These are phyloP conservation scores for Pitangus sulphuratus DNA, from an alignment of 2,797 vertebrate genomes.

Conservation along the genomic window DNA sequence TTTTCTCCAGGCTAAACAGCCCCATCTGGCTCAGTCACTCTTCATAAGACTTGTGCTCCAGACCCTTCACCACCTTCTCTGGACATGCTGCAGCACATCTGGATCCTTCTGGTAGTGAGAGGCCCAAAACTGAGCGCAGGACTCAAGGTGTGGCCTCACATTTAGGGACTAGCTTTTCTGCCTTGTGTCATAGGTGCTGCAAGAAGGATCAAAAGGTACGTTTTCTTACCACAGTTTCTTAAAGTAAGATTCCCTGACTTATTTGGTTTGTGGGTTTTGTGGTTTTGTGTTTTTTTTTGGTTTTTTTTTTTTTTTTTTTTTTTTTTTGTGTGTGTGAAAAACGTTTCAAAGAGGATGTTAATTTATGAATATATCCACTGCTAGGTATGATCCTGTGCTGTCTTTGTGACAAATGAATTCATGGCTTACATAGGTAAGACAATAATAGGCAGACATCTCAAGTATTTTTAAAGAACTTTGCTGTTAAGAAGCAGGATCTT, in stretches of 20 bases:
- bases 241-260: background rate
- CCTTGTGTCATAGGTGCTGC: background rate
- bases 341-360: background rate
- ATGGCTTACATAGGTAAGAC: background rate
- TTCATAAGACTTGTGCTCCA: fast-evolving
- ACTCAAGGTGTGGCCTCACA: fast-evolving
- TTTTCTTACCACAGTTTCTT: background rate
- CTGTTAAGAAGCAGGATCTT: background rate
- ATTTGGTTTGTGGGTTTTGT: no score
- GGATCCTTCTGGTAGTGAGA: background rate
- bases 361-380: background rate
- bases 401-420: background rate
- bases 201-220: background rate
- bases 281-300: no score
- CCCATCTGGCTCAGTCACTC: fast-evolving
- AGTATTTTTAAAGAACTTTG: background rate
- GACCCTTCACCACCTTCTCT: background rate
- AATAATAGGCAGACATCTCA: background rate
- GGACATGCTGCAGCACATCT: fast-evolving
- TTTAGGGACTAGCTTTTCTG: background rate
- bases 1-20: background rate
- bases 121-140: fast-evolving
- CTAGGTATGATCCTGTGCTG: background rate
- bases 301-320: no score
- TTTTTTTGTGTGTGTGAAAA: fast-evolving